phyloP scores from a whole-genome alignment of 2,888 invertebrate species.

The Punctoribates punctum region DNA sequence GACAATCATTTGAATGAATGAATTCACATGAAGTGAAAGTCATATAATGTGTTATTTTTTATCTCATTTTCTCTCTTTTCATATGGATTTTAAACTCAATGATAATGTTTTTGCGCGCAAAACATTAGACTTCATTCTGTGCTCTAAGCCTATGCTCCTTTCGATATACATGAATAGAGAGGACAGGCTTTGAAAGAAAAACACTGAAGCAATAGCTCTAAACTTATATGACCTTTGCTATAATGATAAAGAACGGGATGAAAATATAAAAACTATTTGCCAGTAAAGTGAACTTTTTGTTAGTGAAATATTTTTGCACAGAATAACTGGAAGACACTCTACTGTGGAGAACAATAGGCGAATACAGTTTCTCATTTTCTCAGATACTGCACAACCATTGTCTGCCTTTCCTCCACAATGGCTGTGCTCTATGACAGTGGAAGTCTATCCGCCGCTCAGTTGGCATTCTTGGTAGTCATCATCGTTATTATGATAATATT shows the following conservation, averaged over 20 bases:
- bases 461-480: background rate
- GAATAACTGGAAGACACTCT: background rate
- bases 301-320: background rate
- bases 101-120: too few species aligned
- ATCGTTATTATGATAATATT: background rate
- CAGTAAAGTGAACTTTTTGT: background rate
- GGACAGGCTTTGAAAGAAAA: too few species aligned
- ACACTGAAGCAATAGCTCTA: too few species aligned
- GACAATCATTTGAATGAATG: background rate
- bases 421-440: background rate
- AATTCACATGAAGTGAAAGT: background rate
- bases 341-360: too few species aligned
- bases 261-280: background rate
- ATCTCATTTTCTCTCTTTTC: too few species aligned
- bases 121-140: too few species aligned
- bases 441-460: too few species aligned
- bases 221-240: too few species aligned
- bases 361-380: background rate
- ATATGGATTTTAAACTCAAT: too few species aligned
- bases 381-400: background rate
- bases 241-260: background rate
- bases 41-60: too few species aligned
- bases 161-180: too few species aligned
- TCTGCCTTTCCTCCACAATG: background rate
- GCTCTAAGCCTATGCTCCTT: too few species aligned